phyloP scores from a whole-genome alignment of 2,797 vertebrate species.

The Neosilurus mollespiculum region DNA sequence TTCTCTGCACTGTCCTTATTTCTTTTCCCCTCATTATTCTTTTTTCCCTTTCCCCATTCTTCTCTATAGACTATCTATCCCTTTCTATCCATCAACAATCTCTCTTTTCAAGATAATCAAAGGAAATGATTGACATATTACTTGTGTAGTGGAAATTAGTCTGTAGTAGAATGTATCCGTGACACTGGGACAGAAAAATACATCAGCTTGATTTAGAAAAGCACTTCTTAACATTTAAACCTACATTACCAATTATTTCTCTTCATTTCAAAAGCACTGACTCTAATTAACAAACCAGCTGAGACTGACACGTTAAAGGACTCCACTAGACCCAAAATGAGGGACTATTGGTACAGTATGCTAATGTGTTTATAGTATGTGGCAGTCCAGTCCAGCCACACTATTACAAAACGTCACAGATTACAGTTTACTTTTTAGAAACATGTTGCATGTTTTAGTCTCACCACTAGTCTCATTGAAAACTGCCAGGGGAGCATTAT shows the following conservation, averaged over 20 bases:
- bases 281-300: background rate
- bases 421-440: background rate
- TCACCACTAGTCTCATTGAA: constrained; percentile 81
- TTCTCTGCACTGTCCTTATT: background rate
- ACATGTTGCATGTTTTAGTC: background rate
- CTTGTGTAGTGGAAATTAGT: background rate
- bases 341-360: background rate
- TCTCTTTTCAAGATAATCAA: background rate
- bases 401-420: background rate
- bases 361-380: background rate
- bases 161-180: background rate
- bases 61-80: no score
- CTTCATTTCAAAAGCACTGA: background rate
- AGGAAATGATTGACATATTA: background rate
- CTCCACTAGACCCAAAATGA: background rate
- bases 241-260: background rate
- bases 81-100: background rate
- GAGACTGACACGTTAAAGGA: no score
- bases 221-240: background rate
- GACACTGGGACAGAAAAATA: background rate
- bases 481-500: constrained; percentile 71
- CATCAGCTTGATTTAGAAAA: background rate
- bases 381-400: background rate
- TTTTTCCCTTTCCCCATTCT: background rate
- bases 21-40: background rate